Evolutionary conservation across 2,113 vertebrate species (phyloP).

Genomic region (Passer montanus): DNA sequence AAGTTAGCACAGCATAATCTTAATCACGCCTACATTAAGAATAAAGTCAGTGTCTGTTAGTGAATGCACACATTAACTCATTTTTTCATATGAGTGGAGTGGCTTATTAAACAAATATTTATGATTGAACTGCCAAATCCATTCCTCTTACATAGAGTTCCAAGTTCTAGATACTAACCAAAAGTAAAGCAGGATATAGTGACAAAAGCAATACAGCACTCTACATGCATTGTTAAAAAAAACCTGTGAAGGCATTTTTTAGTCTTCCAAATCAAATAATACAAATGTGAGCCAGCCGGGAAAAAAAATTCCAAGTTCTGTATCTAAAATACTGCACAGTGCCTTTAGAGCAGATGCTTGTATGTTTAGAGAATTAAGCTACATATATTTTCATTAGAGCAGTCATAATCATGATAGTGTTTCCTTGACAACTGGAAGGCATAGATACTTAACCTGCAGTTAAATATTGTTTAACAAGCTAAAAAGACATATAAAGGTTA

Average conservation of each 20-base stretch:
- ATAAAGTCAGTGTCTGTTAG: not conserved
- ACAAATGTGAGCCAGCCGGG: not conserved
- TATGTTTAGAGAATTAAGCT: not conserved
- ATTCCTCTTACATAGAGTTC: not conserved
- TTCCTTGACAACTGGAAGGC: constrained; percentile 22
- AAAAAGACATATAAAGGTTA: not conserved
- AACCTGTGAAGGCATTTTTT: not conserved
- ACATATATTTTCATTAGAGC: not conserved
- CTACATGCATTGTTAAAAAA: not conserved
- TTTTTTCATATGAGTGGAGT: not conserved
- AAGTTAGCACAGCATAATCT: constrained; percentile 18
- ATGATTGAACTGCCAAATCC: not conserved
- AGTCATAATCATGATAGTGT: not conserved
- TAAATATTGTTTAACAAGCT: not conserved
- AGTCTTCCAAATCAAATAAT: not conserved
- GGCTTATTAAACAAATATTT: not conserved
- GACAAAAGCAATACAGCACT: not conserved
- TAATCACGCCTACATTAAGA: not conserved
- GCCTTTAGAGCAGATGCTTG: not conserved
- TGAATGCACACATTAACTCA: not conserved
- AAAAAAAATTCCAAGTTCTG: not conserved
- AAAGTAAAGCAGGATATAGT: not conserved
- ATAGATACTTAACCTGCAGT: not conserved
- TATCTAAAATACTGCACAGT: not conserved
- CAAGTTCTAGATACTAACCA: not conserved